These are phyloP conservation scores for Apostichopus californicus DNA, from an alignment of 35 echinoderm and acorn worm genomes.

Conservation along the genomic window DNA sequence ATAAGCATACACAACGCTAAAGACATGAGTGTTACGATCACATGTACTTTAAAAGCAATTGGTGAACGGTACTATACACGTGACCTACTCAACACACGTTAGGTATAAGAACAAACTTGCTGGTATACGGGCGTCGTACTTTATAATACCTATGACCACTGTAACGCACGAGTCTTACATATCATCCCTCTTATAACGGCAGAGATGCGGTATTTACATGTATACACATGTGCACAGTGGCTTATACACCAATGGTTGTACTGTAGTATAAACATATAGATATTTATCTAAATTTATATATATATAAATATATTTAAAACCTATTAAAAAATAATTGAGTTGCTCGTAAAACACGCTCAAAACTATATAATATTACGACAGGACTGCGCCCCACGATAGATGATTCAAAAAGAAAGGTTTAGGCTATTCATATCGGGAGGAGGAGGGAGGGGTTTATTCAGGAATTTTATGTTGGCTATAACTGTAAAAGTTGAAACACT, in stretches of 20 bases:
- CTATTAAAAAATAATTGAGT: background rate
- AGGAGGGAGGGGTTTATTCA: no score
- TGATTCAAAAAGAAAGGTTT: no score
- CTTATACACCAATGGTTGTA: background rate
- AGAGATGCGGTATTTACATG: background rate
- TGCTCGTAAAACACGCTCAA: background rate
- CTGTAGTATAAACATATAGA: background rate
- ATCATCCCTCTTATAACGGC: background rate
- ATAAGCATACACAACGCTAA: background rate
- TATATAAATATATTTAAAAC: background rate
- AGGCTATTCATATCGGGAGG: no score
- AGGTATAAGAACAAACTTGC: background rate
- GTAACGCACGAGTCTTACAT: no score
- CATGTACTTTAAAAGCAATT: no score
- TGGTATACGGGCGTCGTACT: background rate
- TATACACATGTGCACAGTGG: background rate
- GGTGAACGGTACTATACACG: background rate
- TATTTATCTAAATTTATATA: background rate
- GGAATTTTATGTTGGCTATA: no score
- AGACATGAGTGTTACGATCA: no score
- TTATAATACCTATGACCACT: background rate
- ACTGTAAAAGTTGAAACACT: no score
- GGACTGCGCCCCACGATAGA: no score
- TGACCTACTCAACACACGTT: background rate
- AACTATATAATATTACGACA: background rate